Evolutionary conservation across 2,888 invertebrate genomes (phyloP).

Genomic region (Papilio demoleus): DNA sequence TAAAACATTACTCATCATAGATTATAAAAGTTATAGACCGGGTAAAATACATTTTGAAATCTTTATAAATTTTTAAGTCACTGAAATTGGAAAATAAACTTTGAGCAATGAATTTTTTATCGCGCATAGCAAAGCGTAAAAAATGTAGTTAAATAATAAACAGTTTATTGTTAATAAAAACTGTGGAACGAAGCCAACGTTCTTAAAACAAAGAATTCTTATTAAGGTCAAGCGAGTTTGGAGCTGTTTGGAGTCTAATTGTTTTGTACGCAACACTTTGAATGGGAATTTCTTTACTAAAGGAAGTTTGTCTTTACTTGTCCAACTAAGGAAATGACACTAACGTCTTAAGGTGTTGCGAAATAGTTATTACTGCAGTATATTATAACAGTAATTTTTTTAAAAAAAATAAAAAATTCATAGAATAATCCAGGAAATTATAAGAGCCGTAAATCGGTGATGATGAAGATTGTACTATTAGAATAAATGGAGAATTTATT

Average conservation of each 20-base stretch:
- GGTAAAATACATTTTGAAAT: background rate
- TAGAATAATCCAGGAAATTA: too few species aligned
- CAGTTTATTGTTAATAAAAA: constrained; percentile 15
- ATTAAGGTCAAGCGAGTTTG: constrained; percentile 18
- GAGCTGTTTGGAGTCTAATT: constrained; percentile 25
- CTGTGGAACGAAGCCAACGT: constrained; percentile 11
- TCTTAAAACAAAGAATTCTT: constrained; percentile 22
- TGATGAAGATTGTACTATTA: too few species aligned
- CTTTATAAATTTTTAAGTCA: background rate
- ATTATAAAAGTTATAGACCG: background rate
- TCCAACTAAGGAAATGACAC: constrained; percentile 16
- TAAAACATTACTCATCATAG: background rate
- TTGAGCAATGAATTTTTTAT: constrained; percentile 1
- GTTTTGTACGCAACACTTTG: constrained; percentile 20
- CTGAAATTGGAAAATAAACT: background rate
- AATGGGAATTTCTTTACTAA: constrained; percentile 20
- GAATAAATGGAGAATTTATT: too few species aligned
- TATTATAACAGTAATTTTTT: background rate
- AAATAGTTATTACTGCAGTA: constrained; percentile 1
- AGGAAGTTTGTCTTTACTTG: constrained; percentile 11
- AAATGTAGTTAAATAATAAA: background rate
- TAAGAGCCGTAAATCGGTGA: too few species aligned
- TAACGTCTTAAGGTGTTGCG: background rate
- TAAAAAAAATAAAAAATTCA: too few species aligned
- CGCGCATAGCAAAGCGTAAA: background rate